These are phyloP conservation scores for Margaritifera margaritifera DNA, from an alignment of 2,888 invertebrate species.

Conservation along the genomic window DNA sequence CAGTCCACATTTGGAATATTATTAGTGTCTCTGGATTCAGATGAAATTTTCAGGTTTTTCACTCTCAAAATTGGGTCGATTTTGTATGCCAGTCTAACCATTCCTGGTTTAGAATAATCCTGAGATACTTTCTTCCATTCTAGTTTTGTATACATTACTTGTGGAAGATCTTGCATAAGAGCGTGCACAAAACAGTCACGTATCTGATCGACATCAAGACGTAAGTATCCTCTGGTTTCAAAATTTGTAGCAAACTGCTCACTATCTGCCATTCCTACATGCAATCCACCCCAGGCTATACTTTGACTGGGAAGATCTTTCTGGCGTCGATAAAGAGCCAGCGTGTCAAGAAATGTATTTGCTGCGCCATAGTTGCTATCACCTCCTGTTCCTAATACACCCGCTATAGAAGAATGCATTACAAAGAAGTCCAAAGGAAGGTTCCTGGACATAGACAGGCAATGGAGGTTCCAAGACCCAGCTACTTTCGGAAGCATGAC, in stretches of 20 bases:
- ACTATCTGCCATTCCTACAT: slow-evolving; percentile 45
- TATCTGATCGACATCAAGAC: slow-evolving; percentile 18
- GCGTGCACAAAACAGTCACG: slow-evolving; percentile 33
- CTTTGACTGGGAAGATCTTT: slow-evolving; percentile 43
- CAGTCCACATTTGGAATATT: neutral
- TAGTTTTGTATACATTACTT: slow-evolving; percentile 34
- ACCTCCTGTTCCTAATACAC: slow-evolving; percentile 52
- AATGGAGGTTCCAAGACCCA: slow-evolving; percentile 60
- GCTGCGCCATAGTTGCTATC: slow-evolving; percentile 59
- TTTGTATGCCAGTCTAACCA: neutral
- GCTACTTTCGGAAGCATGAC: slow-evolving; percentile 50
- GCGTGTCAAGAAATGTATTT: slow-evolving; percentile 55
- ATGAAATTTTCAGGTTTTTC: neutral
- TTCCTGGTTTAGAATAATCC: neutral
- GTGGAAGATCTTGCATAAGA: slow-evolving; percentile 32
- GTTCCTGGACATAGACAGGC: slow-evolving; percentile 29
- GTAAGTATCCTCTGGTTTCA: slow-evolving; percentile 12
- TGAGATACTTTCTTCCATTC: slow-evolving; percentile 32
- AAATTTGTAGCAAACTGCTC: slow-evolving; percentile 24
- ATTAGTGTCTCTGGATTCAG: neutral
- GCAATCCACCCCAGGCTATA: slow-evolving; percentile 61
- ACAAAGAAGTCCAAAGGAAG: slow-evolving; percentile 54
- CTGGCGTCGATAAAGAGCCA: slow-evolving; percentile 47
- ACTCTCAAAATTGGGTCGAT: neutral
- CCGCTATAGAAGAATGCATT: slow-evolving; percentile 55